A percentile compares a stretch with the other conserved stretches of the same genome.
Conservation (phyloP, 2,888 invertebrate genomes). For the Scelioninae gen. 2 region DNA sequence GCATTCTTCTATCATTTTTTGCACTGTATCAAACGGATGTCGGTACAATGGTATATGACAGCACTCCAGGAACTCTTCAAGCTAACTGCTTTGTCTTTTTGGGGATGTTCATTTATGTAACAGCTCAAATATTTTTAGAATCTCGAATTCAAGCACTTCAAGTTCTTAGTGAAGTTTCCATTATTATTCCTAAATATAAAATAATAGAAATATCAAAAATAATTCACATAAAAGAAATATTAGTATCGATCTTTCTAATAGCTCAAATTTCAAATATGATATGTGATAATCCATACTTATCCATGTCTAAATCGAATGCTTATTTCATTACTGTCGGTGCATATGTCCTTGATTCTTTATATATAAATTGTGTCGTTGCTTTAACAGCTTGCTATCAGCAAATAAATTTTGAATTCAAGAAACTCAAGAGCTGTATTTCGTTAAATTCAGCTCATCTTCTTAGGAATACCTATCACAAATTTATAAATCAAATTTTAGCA, state of each 20-base stretch:
- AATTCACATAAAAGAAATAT: slow-evolving; percentile 62
- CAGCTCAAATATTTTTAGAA: slow-evolving; percentile 53
- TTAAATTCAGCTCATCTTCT: slow-evolving; percentile 67
- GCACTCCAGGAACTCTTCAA: slow-evolving; percentile 63
- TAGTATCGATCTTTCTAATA: slow-evolving; percentile 62
- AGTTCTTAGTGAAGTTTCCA: slow-evolving; percentile 60
- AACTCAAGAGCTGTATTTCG: slow-evolving; percentile 58
- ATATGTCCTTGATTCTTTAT: slow-evolving; percentile 63
- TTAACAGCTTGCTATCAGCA: slow-evolving; percentile 63
- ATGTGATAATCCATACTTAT: background rate
- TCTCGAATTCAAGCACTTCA: slow-evolving; percentile 58
- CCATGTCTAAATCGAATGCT: slow-evolving; percentile 33
- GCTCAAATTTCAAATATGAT: slow-evolving; percentile 60
- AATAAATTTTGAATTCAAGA: slow-evolving; percentile 62
- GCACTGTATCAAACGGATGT: slow-evolving; percentile 60
- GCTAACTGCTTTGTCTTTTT: slow-evolving; percentile 61
- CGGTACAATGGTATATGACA: slow-evolving; percentile 45
- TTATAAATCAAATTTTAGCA: slow-evolving; percentile 57
- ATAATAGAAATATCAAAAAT: slow-evolving; percentile 58
- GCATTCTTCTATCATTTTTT: background rate
- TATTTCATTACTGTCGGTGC: slow-evolving; percentile 61
- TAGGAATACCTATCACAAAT: slow-evolving; percentile 67
- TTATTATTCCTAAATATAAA: slow-evolving; percentile 56
- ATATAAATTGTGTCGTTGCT: slow-evolving; percentile 63
- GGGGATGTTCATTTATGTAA: slow-evolving; percentile 56